Percentiles rank a stretch among this genome's conserved stretches.
phyloP scores from a whole-genome alignment of 2,113 vertebrate species.

The Motacilla tschutschensis region DNA sequence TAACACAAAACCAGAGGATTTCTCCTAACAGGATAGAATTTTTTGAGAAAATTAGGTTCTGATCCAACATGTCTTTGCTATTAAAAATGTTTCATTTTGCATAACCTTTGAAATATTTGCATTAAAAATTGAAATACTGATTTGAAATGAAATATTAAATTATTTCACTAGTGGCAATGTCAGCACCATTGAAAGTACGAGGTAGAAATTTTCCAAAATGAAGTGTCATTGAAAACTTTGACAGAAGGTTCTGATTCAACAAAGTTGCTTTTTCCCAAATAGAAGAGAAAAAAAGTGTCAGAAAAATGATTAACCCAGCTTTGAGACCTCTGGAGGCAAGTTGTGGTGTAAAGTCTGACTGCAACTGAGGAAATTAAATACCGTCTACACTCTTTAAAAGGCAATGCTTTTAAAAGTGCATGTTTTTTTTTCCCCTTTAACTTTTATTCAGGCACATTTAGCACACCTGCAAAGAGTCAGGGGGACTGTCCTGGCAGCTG shows the following conservation, averaged over 20 bases:
- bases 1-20: accelerated
- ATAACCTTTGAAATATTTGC: background rate
- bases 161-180: background rate
- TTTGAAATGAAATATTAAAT: conserved; percentile 1
- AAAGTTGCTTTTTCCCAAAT: conserved; percentile 5
- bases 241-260: background rate
- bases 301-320: conserved; percentile 5
- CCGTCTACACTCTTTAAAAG: background rate
- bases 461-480: background rate
- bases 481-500: background rate
- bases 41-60: background rate
- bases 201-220: conserved; percentile 22
- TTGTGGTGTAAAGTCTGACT: background rate
- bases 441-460: background rate
- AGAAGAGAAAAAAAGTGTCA: background rate
- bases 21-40: background rate
- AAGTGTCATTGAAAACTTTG: background rate
- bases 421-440: background rate
- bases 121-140: background rate
- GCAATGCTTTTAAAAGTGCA: background rate
- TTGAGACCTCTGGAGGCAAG: background rate
- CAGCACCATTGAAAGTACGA: background rate
- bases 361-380: conserved; percentile 21
- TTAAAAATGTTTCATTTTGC: background rate
- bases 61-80: background rate